A percentile compares a stretch with the other conserved stretches of the same genome.
phyloP scores from a whole-genome alignment of 2,888 invertebrate species.

The Mimumesa dahlbomi region DNA sequence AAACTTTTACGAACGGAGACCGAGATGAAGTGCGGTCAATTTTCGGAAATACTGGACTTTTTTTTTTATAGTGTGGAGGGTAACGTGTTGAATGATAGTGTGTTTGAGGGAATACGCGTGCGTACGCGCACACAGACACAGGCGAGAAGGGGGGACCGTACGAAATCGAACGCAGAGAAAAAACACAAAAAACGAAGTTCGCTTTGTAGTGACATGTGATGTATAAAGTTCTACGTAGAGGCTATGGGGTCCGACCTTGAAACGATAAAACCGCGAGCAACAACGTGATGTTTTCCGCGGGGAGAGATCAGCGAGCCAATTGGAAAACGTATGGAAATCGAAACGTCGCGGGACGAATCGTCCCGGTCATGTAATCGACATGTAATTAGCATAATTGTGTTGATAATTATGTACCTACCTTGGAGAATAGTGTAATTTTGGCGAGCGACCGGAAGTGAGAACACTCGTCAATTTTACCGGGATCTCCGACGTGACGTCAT shows the following conservation, averaged over 20 bases:
- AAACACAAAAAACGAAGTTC: not conserved
- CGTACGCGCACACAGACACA: slow-evolving; percentile 1
- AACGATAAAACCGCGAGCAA: not conserved
- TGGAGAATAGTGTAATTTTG: too few species aligned
- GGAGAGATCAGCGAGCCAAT: too few species aligned
- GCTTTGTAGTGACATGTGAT: slow-evolving; percentile 3
- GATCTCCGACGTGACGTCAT: too few species aligned
- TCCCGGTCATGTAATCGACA: slow-evolving; percentile 21
- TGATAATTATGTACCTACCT: slow-evolving; percentile 36
- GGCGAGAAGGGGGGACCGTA: too few species aligned
- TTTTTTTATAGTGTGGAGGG: not conserved
- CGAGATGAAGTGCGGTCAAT: too few species aligned
- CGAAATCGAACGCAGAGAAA: too few species aligned
- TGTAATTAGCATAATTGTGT: slow-evolving; percentile 38
- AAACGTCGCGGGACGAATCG: slow-evolving; percentile 2
- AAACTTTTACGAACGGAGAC: too few species aligned
- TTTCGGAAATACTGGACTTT: too few species aligned
- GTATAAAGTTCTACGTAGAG: not conserved
- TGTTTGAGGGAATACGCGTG: slow-evolving; percentile 55
- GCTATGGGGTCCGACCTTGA: not conserved
- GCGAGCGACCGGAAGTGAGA: too few species aligned
- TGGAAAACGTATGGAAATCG: too few species aligned
- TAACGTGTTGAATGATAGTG: slow-evolving; percentile 21
- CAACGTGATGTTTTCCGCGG: not conserved
- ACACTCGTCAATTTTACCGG: too few species aligned